phyloP scores from a whole-genome alignment of 2,888 invertebrate species.

The Caenorhabditis imperialis region DNA sequence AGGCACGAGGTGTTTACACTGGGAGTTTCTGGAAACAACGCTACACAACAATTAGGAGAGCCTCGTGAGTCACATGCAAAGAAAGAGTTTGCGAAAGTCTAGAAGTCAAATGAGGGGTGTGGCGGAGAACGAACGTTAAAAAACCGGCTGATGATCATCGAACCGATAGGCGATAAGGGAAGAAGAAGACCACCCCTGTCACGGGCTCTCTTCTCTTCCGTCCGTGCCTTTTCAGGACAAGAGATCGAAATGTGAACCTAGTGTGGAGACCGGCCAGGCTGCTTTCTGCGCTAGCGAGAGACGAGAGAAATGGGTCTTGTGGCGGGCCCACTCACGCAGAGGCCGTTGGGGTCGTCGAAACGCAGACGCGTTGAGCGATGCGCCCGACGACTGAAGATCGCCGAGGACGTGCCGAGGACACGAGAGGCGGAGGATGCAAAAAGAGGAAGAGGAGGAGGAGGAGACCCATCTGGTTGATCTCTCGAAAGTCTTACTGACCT shows the following conservation, averaged over 20 bases:
- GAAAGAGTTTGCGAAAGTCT: constrained; percentile 6
- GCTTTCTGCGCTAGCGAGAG: too few species aligned
- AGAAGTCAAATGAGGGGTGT: too few species aligned
- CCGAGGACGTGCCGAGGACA: constrained; percentile 19
- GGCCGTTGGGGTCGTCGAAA: constrained; percentile 5
- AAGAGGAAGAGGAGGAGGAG: constrained; percentile 17
- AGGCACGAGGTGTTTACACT: too few species aligned
- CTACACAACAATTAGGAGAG: too few species aligned
- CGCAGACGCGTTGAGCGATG: constrained; percentile 25
- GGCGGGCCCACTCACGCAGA: constrained; percentile 28
- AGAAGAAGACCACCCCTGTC: constrained; percentile 11
- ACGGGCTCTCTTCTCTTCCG: constrained; percentile 8
- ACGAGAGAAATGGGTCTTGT: too few species aligned
- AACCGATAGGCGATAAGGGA: constrained; percentile 21
- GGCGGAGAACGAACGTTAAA: constrained; percentile 19
- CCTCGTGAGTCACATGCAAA: too few species aligned
- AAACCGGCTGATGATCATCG: constrained; percentile 20
- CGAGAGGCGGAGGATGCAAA: constrained; percentile 22
- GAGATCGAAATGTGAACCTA: constrained; percentile 54
- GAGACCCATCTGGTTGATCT: constrained; percentile 12
- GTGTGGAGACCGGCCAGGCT: constrained; percentile 18
- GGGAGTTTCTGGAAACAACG: too few species aligned
- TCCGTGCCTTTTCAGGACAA: constrained; percentile 33
- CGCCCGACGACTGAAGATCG: constrained; percentile 46
- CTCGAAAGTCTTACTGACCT: constrained; percentile 12